These are phyloP conservation scores for Toxostoma redivivum DNA, from an alignment of 2,113 vertebrate species.

Conservation along the genomic window DNA sequence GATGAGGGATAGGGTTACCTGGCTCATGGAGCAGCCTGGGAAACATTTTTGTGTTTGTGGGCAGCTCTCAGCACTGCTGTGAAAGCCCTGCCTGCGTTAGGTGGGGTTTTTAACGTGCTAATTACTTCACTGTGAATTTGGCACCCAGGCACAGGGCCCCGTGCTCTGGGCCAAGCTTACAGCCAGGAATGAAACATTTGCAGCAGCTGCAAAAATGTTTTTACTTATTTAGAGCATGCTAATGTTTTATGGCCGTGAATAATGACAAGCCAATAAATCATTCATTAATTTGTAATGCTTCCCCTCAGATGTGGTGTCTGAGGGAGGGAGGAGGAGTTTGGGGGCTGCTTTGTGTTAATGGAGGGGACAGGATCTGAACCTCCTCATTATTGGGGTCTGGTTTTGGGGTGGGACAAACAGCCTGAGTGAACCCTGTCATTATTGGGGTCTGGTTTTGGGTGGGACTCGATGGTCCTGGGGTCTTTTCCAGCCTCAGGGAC, in stretches of 20 bases:
- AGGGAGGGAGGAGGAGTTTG: not conserved
- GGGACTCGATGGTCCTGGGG: not conserved
- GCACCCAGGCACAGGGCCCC: not conserved
- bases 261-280: conserved; percentile 61
- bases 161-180: conserved; percentile 31
- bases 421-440: fast-evolving
- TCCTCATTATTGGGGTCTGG: not conserved
- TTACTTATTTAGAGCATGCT: conserved; percentile 70
- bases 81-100: not conserved
- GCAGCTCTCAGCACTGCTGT: not conserved
- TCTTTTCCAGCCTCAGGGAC: not conserved
- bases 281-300: conserved; percentile 14
- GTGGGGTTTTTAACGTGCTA: not conserved
- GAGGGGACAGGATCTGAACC: not conserved
- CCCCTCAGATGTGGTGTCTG: not conserved
- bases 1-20: conserved; percentile 44
- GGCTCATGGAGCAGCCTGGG: not conserved
- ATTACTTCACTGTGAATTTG: conserved; percentile 63
- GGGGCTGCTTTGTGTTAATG: not conserved
- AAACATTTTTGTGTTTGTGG: not conserved
- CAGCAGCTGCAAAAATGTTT: conserved; percentile 74
- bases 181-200: conserved; percentile 42
- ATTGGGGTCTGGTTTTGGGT: not conserved
- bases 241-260: conserved; percentile 65
- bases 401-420: not conserved